A percentile compares a stretch with the other conserved stretches of the same genome.
phyloP scores from a whole-genome alignment of 2,888 invertebrate species.

The Archips crataeganus region DNA sequence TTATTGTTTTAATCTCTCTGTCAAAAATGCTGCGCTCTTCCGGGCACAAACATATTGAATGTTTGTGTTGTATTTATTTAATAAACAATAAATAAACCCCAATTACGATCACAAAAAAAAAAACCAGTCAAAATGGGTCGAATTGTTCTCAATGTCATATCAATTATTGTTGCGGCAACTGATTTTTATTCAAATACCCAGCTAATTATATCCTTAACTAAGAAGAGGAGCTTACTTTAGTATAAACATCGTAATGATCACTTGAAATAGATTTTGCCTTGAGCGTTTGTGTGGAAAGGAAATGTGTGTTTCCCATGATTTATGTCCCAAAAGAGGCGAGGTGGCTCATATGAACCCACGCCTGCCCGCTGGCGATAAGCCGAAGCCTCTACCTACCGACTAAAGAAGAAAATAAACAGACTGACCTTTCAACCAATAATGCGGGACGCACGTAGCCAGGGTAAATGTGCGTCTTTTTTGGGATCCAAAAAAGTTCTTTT shows the following conservation, averaged over 20 bases:
- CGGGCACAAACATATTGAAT: too few relatives aligned
- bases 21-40: too few relatives aligned
- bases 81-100: too few relatives aligned
- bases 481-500: conserved; percentile 18
- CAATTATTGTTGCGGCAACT: too few relatives aligned
- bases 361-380: conserved; percentile 82
- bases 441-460: conserved; percentile 59
- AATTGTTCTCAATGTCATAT: too few relatives aligned
- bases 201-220: neutral
- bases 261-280: conserved; percentile 75
- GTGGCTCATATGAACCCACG: conserved; percentile 67
- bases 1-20: too few relatives aligned
- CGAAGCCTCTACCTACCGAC: conserved; percentile 71
- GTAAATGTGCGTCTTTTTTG: conserved; percentile 53
- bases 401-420: conserved; percentile 83
- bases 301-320: conserved; percentile 84
- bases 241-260: conserved; percentile 63
- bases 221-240: neutral
- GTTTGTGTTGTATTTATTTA: too few relatives aligned
- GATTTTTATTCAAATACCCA: too few relatives aligned
- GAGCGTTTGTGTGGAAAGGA: conserved; percentile 77
- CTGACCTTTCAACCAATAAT: conserved; percentile 70
- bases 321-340: conserved; percentile 76
- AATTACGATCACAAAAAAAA: too few relatives aligned
- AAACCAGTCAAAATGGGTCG: too few relatives aligned